Conservation (phyloP, 2,888 invertebrate species). For the Metacarcinus magister region DNA sequence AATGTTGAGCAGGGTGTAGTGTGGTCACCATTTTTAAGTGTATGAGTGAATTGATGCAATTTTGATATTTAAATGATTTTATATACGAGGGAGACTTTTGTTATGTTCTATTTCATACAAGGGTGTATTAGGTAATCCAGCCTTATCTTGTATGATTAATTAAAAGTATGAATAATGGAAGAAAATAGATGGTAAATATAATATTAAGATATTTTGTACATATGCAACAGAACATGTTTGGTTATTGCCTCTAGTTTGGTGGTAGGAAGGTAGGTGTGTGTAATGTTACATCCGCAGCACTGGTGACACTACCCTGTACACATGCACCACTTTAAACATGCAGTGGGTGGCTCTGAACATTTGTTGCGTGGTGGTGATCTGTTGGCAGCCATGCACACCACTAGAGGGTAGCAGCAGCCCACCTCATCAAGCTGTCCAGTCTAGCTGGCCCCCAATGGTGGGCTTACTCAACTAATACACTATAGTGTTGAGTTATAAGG, state of each 20-base stretch:
- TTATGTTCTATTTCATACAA: slow-evolving; percentile 61
- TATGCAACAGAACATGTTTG: background rate
- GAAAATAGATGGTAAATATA: slow-evolving; percentile 8
- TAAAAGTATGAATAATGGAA: background rate
- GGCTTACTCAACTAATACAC: background rate
- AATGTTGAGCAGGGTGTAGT: background rate
- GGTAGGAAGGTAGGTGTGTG: background rate
- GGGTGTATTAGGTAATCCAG: slow-evolving; percentile 49
- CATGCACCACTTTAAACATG: background rate
- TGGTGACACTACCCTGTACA: slow-evolving; percentile 13
- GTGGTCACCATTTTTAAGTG: slow-evolving; percentile 61
- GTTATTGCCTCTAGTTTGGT: slow-evolving; percentile 8
- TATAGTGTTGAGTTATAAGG: background rate
- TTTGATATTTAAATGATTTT: slow-evolving; percentile 67
- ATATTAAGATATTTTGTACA: slow-evolving; percentile 29
- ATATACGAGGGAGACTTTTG: slow-evolving; percentile 59
- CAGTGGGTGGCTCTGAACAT: background rate
- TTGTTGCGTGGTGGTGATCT: background rate
- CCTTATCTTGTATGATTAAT: slow-evolving; percentile 47
- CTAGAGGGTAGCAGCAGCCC: background rate
- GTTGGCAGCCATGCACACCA: slow-evolving; percentile 15
- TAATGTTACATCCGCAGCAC: background rate
- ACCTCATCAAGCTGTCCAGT: background rate
- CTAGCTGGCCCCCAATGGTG: background rate
- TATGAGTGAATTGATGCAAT: slow-evolving; percentile 62